Base-by-base conservation (phyloP, 1,140 invertebrate species). In the Drosophila tani region DNA sequence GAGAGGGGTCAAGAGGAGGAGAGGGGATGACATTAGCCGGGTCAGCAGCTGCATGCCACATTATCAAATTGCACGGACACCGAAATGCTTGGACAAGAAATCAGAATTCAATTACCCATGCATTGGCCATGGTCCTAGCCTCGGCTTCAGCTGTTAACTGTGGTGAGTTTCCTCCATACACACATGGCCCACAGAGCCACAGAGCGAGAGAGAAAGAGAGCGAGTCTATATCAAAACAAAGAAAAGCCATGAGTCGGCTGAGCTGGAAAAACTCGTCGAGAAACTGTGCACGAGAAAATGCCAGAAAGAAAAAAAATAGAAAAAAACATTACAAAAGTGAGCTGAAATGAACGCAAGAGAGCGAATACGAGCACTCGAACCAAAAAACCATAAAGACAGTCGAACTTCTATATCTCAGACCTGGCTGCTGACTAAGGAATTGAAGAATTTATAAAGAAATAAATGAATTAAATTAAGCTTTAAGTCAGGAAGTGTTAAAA, bases 21-120 rank as follows among this genome's bases (percentile, higher is more conserved):
- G 46, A 12, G 43, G 27, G 27, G 40, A 40, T 40, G 53, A 55
- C 73, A 83, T 77, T 88, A 83, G 80, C 64, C 58, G 75, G 69
- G 59, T 62, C 63, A 82, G 68, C 75, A 63, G 75, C 64, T 53
- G 77, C 76, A 73, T 76, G 84, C 67, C 76, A 83, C 76, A 87
- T 87, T 87, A 87, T 88, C 77, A 77, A 78, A 78, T 67, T 70
- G 73, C 58, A 62, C 73, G 53, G 55, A 64, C 57, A 55, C 21
- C 50, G 47, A 68, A 75, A 64, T 75, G 62, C 49, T 45, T n/a
- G 60, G 67, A 58, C 66, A 82, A 50, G 69, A 87, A 79, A 87
- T 86, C 79, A 82, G 79, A 86, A 86, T 86, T 86, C 83, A 79
- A 86, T 86, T 86, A 87, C 51, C 70, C 69, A 79, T 75, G 62